Conservation (phyloP, 2,888 invertebrate genomes). For the Muschampia plurimacula region DNA sequence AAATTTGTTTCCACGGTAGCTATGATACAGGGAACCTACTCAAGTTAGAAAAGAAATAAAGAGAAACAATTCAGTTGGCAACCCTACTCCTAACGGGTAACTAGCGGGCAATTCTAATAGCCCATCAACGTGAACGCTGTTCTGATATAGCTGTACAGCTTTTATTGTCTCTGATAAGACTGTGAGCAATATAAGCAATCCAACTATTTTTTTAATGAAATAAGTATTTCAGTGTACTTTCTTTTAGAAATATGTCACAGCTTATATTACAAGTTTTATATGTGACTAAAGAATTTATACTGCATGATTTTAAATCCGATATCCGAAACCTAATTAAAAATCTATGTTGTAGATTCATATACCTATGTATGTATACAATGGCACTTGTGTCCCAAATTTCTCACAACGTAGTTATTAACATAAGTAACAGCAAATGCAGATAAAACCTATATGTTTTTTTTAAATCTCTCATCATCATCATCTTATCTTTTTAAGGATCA, state of each 20-base stretch:
- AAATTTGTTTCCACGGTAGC: too few species aligned
- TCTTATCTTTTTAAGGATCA: too few species aligned
- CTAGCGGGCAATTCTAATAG: slow-evolving; percentile 43
- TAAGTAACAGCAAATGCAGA: too few species aligned
- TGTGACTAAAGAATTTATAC: too few species aligned
- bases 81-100: slow-evolving; percentile 11
- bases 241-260: too few species aligned
- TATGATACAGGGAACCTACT: too few species aligned
- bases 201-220: neutral
- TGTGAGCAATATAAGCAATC: neutral
- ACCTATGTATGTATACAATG: neutral
- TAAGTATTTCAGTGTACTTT: too few species aligned
- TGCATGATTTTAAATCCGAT: neutral
- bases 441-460: too few species aligned
- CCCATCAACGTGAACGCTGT: slow-evolving; percentile 41
- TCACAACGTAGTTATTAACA: too few species aligned
- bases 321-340: slow-evolving; percentile 27
- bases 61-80: neutral
- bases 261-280: too few species aligned
- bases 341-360: slow-evolving; percentile 11
- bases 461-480: too few species aligned
- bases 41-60: neutral
- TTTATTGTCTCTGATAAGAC: slow-evolving; percentile 23
- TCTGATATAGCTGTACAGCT: slow-evolving; percentile 33
- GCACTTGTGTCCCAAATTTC: neutral